Evolutionary conservation across 2,113 vertebrate species (phyloP), one percentile per base, ranked within the genome.

Genomic region (Megalops atlanticus): DNA sequence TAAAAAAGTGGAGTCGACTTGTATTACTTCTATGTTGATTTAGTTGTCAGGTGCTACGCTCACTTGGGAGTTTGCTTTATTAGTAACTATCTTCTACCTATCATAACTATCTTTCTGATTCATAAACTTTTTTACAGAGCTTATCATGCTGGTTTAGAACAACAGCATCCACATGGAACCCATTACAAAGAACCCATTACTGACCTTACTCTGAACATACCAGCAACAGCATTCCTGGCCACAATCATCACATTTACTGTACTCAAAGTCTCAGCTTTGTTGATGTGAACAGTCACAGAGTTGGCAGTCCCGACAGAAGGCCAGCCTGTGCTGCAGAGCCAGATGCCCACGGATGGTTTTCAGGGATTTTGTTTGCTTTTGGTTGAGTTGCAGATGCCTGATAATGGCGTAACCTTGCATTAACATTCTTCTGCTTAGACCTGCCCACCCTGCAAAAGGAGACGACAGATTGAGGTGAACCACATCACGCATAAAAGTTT

Each of bases 341-440:
- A 78, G 15, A 78, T 68, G n/a, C 36, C 58, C 33, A n/a, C n/a
- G 24, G n/a, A 10, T n/a, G n/a, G 10, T 64, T 24, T 27, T 21
- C 2, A 10, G 11, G n/a, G 24, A 21, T 64, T 64, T 36, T 43
- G 47, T 21, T 11, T 15, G 78, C 74, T 86, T 88, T 86, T 86
- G 83, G 21, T 31, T 4, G 39, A 49, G 27, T 52, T 78, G 74
- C 80, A 76, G 81, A 80, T 83, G 18, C n/a, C 58, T 79, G 87
- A 88, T 86, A 88, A 86, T n/a, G 52, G 16, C 58, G 69, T 31
- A 14, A 76, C 80, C 40, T 49, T 49, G 47, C 39, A 73, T 83
- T 79, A 71, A 45, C 80, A 81, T 88, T 82, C 85, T 47, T 81
- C 58, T 27, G 15, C 52, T 31, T 73, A 24, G 24, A 70, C n/a